phyloP scores from a whole-genome alignment of 1,140 invertebrate species.

The Drosophila truncata region DNA sequence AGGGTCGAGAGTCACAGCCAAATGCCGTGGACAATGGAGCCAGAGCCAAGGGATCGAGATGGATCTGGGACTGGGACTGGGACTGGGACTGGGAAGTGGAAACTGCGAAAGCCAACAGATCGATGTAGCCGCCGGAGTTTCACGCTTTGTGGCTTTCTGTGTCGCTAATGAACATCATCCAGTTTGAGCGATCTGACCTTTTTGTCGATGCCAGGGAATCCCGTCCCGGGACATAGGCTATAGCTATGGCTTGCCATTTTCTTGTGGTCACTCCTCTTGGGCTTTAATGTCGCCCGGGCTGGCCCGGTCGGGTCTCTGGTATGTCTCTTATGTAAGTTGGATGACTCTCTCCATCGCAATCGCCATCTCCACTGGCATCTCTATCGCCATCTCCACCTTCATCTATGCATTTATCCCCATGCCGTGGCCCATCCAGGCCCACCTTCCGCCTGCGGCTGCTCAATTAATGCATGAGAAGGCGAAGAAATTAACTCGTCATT shows the following conservation, averaged over 20 bases:
- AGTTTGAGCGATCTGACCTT: slow-evolving; percentile 68
- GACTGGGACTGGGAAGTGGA: background rate
- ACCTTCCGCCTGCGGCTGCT: slow-evolving; percentile 42
- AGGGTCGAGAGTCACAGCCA: slow-evolving; percentile 71
- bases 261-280: slow-evolving; percentile 77
- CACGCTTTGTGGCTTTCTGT: slow-evolving; percentile 68
- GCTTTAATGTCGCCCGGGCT: slow-evolving; percentile 72
- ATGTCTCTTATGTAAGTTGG: slow-evolving; percentile 64
- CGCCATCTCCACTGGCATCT: slow-evolving; percentile 17
- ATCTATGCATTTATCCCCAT: slow-evolving; percentile 25
- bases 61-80: background rate
- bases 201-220: slow-evolving; percentile 33
- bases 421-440: slow-evolving; percentile 26
- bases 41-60: slow-evolving; percentile 4
- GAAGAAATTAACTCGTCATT: slow-evolving; percentile 82
- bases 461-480: slow-evolving; percentile 76
- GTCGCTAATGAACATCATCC: slow-evolving; percentile 80
- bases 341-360: slow-evolving; percentile 21
- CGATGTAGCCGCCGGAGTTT: slow-evolving; percentile 72
- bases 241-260: slow-evolving; percentile 51
- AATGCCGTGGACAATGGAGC: slow-evolving; percentile 28
- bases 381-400: background rate
- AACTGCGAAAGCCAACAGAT: slow-evolving; percentile 52
- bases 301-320: slow-evolving; percentile 19
- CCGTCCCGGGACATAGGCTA: background rate